Percentiles rank a stretch among this genome's conserved stretches.
Evolutionary conservation across 1,140 invertebrate species (phyloP).

Genomic region (Trinorchestia longiramus): DNA sequence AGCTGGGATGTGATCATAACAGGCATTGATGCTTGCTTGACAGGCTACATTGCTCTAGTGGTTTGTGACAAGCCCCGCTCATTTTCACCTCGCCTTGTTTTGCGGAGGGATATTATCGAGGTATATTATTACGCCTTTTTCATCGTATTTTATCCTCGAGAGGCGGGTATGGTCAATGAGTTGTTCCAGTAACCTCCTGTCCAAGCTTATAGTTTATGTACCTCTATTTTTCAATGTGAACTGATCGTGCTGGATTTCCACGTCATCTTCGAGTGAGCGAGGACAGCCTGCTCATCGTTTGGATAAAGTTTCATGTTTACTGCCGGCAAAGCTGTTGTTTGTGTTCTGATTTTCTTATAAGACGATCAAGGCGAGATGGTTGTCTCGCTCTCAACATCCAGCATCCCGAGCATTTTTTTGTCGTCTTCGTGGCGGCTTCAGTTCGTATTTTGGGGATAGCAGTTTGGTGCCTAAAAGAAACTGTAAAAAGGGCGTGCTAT

Average conservation of each 20-base stretch:
- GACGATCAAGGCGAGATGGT: neutral
- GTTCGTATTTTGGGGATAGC: neutral
- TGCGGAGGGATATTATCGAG: too few relatives aligned
- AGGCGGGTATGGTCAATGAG: neutral
- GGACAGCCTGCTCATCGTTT: neutral
- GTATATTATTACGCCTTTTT: neutral
- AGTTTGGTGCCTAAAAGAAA: neutral
- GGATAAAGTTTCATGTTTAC: neutral
- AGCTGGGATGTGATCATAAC: neutral
- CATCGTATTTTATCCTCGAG: neutral
- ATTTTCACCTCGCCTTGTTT: neutral
- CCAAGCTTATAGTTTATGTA: neutral
- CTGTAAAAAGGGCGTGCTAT: constrained; percentile 19
- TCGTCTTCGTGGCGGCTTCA: neutral
- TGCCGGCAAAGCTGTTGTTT: neutral
- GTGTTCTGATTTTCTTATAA: neutral
- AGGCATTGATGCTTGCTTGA: neutral
- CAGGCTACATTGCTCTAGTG: neutral
- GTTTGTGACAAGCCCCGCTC: neutral
- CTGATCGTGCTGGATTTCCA: neutral
- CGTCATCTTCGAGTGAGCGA: neutral
- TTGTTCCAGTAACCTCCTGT: neutral
- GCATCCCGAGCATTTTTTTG: neutral
- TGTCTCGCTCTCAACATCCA: neutral
- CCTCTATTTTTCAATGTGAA: neutral